Conservation (phyloP, 2,797 vertebrate genomes). For the Lophotriccus pileatus region DNA sequence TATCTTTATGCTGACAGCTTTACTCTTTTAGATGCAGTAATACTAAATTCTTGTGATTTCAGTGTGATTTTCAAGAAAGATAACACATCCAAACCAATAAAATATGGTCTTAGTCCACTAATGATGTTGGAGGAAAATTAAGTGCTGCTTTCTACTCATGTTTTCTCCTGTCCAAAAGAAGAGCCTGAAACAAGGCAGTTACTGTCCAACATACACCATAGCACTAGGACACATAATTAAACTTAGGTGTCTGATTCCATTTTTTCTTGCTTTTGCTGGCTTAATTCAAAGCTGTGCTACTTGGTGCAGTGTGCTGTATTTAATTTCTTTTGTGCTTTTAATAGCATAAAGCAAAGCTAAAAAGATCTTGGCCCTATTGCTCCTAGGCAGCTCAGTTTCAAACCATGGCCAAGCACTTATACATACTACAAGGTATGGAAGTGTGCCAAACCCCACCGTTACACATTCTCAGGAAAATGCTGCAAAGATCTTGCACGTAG, state of each 20-base stretch:
- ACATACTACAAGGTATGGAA: constrained; percentile 24
- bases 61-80: background rate
- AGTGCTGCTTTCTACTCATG: background rate
- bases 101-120: background rate
- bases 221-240: background rate
- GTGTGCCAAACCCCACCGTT: background rate
- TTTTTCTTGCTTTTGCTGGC: constrained; percentile 23
- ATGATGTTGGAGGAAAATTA: background rate
- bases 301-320: constrained; percentile 26
- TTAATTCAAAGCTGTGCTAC: constrained; percentile 17
- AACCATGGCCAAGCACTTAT: background rate
- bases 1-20: background rate
- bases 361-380: constrained; percentile 44
- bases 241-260: background rate
- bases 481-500: background rate
- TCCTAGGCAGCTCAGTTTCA: constrained; percentile 45
- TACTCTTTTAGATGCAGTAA: background rate
- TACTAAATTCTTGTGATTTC: background rate
- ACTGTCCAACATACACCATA: background rate
- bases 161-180: background rate
- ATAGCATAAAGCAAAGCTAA: constrained; percentile 41
- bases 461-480: background rate
- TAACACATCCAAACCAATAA: background rate
- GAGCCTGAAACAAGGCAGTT: background rate
- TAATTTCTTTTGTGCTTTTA: constrained; percentile 62